A percentile compares a stretch with the other conserved stretches of the same genome.
Conservation (phyloP, 2,113 vertebrate species). For the Carlito syrichta region DNA sequence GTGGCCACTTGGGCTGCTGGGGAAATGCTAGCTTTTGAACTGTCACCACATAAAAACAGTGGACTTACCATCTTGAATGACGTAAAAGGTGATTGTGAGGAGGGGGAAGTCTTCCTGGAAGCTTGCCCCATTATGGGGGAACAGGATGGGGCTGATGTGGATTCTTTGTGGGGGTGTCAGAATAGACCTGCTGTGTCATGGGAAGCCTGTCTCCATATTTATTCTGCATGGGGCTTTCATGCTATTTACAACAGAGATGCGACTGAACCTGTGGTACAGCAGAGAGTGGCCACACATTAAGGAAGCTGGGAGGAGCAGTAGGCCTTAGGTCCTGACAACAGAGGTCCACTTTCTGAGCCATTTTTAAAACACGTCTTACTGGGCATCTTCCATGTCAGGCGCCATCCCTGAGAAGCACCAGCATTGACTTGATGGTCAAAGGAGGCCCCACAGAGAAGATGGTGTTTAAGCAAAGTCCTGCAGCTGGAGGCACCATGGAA, state of each 20-base stretch:
- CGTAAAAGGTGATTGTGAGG: rapidly evolving
- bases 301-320: too few species aligned
- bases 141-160: not conserved
- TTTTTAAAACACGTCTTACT: not conserved
- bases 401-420: rapidly evolving
- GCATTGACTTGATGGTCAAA: not conserved
- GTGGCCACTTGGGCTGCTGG: not conserved
- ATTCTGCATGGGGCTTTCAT: not conserved
- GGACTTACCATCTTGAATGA: rapidly evolving
- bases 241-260: not conserved
- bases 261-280: rapidly evolving
- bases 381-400: not conserved
- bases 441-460: not conserved
- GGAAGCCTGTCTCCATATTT: not conserved
- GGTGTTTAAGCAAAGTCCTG: too few species aligned
- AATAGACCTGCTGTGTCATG: not conserved
- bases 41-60: not conserved
- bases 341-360: rapidly evolving
- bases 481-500: rapidly evolving
- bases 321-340: not conserved
- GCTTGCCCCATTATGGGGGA: not conserved
- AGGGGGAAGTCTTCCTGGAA: not conserved
- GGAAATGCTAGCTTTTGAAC: not conserved
- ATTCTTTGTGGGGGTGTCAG: rapidly evolving
- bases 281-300: not conserved